Evolutionary conservation across 2,113 vertebrate species (phyloP), one percentile per base, ranked within the genome.

Genomic region (Dasyprocta punctata): DNA sequence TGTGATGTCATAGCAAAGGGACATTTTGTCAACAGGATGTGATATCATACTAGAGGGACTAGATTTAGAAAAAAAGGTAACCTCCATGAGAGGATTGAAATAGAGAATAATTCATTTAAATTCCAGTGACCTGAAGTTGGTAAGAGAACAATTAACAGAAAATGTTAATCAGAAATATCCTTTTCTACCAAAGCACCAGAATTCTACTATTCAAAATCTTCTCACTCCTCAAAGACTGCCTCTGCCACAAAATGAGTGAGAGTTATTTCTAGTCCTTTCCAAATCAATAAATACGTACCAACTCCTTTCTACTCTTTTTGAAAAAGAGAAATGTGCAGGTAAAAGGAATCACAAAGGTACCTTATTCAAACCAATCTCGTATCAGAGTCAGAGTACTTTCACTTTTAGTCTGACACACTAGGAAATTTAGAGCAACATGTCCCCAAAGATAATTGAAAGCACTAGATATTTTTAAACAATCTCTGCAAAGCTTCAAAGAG

Each of bases 391-490:
- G 49, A 52, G 26, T n/a, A 56, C 52, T 82, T 67, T 24, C 17
- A 47, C 30, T 60, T 90, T n/a, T 20, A 78, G 28, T 73, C 75
- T 78, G 60, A 38, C 14, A 84, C 0, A 28, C 3, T 84, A 65
- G 54, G 83, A 97, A 95, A 97, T 90, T 90, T 81, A 49, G 49
- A 75, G 58, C 20, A 67, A 63, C 19, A 6, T 88, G 52, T 9
- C 44, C n/a, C 44, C 75, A 49, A 83, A 61, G 28, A 77, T 38
- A 94, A 83, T 33, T 41, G n/a, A 78, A 92, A 97, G n/a, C 38
- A 85, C 19, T 38, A 33, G 61, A 38, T 54, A 80, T 60, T 88
- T 93, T 83, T 87, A 90, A 95, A 54, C 0, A 73, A 41, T 49
- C 17, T 86, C 41, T 73, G 54, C 54, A 92, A 87, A 73, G 14